These are phyloP conservation scores for Drosophila merina DNA, from an alignment of 2,888 invertebrate species.

Conservation along the genomic window DNA sequence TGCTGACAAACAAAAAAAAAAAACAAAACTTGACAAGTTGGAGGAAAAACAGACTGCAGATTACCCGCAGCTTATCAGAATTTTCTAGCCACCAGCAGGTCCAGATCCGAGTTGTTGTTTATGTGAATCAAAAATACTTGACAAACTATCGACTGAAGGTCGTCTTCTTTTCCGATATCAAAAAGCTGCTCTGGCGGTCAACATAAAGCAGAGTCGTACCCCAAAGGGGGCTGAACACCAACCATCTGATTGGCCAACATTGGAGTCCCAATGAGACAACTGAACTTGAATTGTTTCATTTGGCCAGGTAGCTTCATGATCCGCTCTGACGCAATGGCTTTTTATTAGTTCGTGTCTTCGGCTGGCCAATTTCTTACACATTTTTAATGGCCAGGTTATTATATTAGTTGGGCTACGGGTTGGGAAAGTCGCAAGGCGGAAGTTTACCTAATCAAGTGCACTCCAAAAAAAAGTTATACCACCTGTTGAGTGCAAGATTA, in stretches of 20 bases:
- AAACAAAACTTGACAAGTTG: constrained; percentile 8
- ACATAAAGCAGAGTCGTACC: constrained; percentile 33
- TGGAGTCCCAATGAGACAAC: constrained; percentile 33
- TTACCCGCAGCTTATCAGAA: constrained; percentile 56
- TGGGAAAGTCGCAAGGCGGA: constrained; percentile 30
- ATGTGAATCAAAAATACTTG: constrained; percentile 25
- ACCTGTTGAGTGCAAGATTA: constrained; percentile 6
- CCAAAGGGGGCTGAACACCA: constrained; percentile 4
- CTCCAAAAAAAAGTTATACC: constrained; percentile 14
- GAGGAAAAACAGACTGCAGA: constrained; percentile 23
- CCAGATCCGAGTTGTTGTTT: not conserved
- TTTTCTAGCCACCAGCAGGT: constrained; percentile 22
- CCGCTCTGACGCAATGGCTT: constrained; percentile 49
- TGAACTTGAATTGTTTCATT: constrained; percentile 69
- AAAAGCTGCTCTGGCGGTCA: constrained; percentile 45
- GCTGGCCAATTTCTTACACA: constrained; percentile 23
- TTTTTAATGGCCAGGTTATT: constrained; percentile 33
- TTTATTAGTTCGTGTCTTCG: constrained; percentile 32
- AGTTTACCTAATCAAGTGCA: constrained; percentile 13
- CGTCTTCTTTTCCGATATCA: constrained; percentile 53
- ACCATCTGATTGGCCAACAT: constrained; percentile 5
- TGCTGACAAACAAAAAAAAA: constrained; percentile 25
- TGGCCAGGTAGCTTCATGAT: constrained; percentile 23
- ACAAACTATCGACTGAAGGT: constrained; percentile 51
- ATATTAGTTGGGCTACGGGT: constrained; percentile 22